phyloP scores from a whole-genome alignment of 1,140 invertebrate species.

The Papilio polytes region DNA sequence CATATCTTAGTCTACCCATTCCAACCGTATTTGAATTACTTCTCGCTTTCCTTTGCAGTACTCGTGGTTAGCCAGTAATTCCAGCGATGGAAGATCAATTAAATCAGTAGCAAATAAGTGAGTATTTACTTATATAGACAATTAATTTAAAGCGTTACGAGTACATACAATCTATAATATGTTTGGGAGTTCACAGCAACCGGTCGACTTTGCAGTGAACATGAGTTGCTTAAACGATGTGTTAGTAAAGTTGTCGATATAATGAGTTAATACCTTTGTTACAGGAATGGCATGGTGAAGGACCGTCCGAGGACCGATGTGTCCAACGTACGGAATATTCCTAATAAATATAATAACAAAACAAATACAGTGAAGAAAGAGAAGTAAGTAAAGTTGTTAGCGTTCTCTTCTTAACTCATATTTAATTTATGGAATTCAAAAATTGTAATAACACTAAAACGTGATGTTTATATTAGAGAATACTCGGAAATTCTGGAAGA shows the following conservation, averaged over 20 bases:
- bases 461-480: conserved; percentile 52
- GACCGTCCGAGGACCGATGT: conserved; percentile 49
- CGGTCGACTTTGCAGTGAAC: neutral
- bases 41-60: conserved; percentile 56
- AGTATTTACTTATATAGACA: conserved; percentile 44
- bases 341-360: conserved; percentile 61
- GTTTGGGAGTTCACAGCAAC: neutral
- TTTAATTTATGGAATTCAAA: neutral
- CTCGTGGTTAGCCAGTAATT: conserved; percentile 66
- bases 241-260: neutral
- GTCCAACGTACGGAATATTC: conserved; percentile 55
- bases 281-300: conserved; percentile 64
- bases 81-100: conserved; percentile 60
- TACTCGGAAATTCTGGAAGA: conserved; percentile 71
- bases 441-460: neutral
- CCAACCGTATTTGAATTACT: no score
- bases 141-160: no score
- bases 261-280: conserved; percentile 34
- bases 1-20: no score
- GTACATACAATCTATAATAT: neutral
- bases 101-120: conserved; percentile 61
- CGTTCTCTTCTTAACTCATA: neutral
- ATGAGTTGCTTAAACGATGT: neutral
- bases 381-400: conserved; percentile 54
- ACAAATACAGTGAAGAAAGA: conserved; percentile 64